Conservation (phyloP, 2,797 vertebrate species). For the Dallia pectoralis region DNA sequence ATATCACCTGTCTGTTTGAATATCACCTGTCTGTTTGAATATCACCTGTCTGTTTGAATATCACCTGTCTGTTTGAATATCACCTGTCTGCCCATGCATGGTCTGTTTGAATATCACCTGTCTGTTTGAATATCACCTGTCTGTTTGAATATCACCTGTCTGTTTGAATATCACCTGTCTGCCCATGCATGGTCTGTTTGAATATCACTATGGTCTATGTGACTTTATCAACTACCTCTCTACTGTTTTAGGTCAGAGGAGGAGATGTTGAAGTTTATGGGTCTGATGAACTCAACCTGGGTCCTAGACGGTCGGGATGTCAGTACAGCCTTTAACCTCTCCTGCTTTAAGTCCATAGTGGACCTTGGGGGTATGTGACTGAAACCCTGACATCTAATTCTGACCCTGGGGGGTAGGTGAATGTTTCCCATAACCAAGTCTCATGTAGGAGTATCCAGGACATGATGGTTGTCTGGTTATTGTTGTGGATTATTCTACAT, state of each 20-base stretch:
- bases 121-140: no score
- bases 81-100: no score
- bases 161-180: no score
- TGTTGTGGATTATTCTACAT: no score
- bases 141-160: not conserved
- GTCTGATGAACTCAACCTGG: constrained; percentile 75
- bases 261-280: constrained; percentile 77
- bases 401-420: not conserved
- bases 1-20: no score
- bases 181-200: not conserved
- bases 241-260: constrained; percentile 67
- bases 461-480: not conserved
- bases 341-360: constrained; percentile 63
- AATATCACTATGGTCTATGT: not conserved
- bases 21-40: no score
- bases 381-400: no score
- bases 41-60: no score
- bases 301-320: constrained; percentile 70
- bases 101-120: no score
- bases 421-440: not conserved
- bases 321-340: constrained; percentile 72
- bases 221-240: not conserved
- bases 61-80: no score
- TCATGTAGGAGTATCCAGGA: not conserved
- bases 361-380: constrained; percentile 70